phyloP scores from a whole-genome alignment of 2,113 vertebrate genomes.

The Megalops atlanticus region DNA sequence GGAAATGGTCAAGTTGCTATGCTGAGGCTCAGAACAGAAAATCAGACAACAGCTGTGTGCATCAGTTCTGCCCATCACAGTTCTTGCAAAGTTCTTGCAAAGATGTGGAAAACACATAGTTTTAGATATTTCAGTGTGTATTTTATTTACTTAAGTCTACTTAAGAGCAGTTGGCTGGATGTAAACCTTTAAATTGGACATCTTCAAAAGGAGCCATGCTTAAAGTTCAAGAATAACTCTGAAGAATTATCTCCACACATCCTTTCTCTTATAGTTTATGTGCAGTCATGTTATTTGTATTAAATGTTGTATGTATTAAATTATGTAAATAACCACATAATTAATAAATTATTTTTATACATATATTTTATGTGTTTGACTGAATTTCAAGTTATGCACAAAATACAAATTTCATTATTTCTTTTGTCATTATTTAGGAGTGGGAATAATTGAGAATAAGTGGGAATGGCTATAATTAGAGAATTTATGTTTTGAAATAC shows the following conservation, averaged over 20 bases:
- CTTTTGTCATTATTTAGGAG: neutral
- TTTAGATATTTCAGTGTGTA: neutral
- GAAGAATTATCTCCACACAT: neutral
- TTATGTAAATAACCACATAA: neutral
- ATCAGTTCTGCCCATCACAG: neutral
- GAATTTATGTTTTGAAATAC: neutral
- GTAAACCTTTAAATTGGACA: neutral
- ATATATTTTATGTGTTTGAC: too few relatives aligned
- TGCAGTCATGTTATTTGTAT: too few relatives aligned
- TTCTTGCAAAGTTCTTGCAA: neutral
- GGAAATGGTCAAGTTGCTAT: constrained; percentile 29
- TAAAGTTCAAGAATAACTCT: neutral
- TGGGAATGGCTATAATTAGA: neutral
- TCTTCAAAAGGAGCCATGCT: neutral
- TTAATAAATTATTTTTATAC: neutral
- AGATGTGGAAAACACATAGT: neutral
- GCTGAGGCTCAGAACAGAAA: neutral
- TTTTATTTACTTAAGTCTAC: neutral
- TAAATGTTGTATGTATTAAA: neutral
- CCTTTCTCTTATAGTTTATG: neutral
- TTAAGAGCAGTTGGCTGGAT: neutral
- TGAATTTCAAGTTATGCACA: too few relatives aligned
- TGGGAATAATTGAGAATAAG: neutral
- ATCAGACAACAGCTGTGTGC: neutral
- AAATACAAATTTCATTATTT: too few relatives aligned